phyloP scores from a whole-genome alignment of 2,113 vertebrate species.

The Calypte anna region DNA sequence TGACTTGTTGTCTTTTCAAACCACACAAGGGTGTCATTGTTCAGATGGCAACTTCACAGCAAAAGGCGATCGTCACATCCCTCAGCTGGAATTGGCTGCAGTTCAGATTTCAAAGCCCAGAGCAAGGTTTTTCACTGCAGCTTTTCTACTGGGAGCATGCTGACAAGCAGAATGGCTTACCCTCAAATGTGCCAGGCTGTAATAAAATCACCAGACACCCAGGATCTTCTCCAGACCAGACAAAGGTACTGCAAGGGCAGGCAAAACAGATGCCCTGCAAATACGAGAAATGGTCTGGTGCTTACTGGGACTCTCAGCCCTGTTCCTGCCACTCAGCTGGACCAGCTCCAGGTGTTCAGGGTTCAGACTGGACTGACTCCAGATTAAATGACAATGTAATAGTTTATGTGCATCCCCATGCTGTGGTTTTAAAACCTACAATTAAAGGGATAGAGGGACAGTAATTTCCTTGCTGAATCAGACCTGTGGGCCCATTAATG shows the following conservation, averaged over 20 bases:
- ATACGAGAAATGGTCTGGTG: conserved; percentile 58
- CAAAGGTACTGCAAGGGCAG: conserved; percentile 21
- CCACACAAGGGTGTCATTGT: conserved; percentile 47
- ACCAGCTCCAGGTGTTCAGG: not conserved
- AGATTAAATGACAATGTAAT: conserved; percentile 41
- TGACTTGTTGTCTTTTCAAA: not conserved
- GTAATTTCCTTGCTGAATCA: conserved; percentile 32
- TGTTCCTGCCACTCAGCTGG: conserved; percentile 1
- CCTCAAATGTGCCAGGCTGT: conserved; percentile 25
- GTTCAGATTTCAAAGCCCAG: conserved; percentile 40
- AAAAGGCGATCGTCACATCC: not conserved
- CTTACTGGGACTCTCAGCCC: conserved; percentile 27
- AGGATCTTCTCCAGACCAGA: conserved; percentile 48
- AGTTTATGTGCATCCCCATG: not conserved
- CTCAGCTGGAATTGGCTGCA: conserved; percentile 21
- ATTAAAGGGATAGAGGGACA: conserved; percentile 23
- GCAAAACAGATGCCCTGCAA: conserved; percentile 45
- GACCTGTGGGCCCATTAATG: not conserved
- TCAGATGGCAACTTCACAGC: conserved; percentile 14
- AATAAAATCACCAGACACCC: conserved; percentile 34
- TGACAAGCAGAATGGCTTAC: conserved; percentile 41
- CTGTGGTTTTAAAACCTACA: conserved; percentile 19
- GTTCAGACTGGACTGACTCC: conserved; percentile 41
- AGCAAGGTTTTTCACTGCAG: conserved; percentile 35
- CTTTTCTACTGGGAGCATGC: conserved; percentile 7